These are phyloP conservation scores for Eriosoma lanigerum DNA, from an alignment of 1,140 invertebrate genomes.

Conservation along the genomic window DNA sequence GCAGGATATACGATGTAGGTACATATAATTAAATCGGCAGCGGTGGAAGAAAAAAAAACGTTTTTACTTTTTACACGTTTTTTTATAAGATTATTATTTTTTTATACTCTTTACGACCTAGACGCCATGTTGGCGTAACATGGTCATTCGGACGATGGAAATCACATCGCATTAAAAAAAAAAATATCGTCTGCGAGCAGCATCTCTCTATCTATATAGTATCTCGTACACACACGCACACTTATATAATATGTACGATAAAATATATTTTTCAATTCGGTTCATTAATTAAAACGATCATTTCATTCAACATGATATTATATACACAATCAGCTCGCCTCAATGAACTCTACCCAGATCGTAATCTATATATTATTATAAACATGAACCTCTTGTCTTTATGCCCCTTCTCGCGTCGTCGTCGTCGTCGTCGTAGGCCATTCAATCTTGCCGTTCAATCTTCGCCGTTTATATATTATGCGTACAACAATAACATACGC, in stretches of 20 bases:
- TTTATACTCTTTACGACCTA: conserved; percentile 14
- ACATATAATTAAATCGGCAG: conserved; percentile 15
- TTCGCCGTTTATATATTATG: not conserved
- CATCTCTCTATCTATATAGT: not conserved
- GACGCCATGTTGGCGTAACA: conserved; percentile 29
- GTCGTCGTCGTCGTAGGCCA: not conserved
- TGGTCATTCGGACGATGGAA: conserved; percentile 5
- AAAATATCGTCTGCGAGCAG: not conserved
- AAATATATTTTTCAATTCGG: not conserved
- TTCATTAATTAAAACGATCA: conserved; percentile 43
- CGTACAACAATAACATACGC: not conserved
- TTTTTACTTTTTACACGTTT: not conserved
- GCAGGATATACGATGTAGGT: not conserved
- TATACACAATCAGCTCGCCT: not conserved
- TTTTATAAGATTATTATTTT: not conserved
- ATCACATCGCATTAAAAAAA: conserved; percentile 35
- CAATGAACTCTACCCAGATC: conserved; percentile 31
- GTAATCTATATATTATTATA: conserved; percentile 6
- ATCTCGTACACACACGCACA: not conserved
- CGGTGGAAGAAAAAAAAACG: not conserved
- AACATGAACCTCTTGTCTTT: conserved; percentile 30
- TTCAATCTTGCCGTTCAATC: not conserved
- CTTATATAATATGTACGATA: not conserved
- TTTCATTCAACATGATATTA: conserved; percentile 12
- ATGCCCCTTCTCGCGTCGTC: not conserved